Evolutionary conservation across 2,797 vertebrate genomes (phyloP).

Genomic region (Bradypodion ventrale): DNA sequence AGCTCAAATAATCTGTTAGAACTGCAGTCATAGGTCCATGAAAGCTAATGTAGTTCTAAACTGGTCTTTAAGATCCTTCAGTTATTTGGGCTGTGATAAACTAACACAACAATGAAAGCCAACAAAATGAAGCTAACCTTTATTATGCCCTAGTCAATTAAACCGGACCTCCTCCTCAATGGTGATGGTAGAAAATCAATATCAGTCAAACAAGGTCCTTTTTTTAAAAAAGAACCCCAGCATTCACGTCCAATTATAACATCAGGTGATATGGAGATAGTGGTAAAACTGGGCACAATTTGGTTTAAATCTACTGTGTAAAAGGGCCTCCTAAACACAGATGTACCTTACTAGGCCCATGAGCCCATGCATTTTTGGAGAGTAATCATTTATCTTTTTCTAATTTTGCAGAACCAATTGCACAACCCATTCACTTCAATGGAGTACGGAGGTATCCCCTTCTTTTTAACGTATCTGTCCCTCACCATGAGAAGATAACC

Average conservation of each 20-base stretch:
- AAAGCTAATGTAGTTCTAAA: neutral
- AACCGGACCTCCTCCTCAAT: too few relatives aligned
- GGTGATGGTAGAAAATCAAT: too few relatives aligned
- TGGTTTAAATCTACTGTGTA: neutral
- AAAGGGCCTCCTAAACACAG: neutral
- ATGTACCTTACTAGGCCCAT: neutral
- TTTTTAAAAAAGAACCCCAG: neutral
- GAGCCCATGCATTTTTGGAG: neutral
- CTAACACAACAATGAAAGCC: neutral
- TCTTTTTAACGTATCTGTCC: conserved; percentile 93
- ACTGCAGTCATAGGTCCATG: neutral
- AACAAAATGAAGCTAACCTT: neutral
- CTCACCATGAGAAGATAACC: conserved; percentile 89
- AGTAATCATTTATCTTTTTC: conserved; percentile 29
- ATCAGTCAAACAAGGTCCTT: neutral
- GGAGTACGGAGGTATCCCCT: conserved; percentile 88
- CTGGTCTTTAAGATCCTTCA: neutral
- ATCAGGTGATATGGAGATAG: neutral
- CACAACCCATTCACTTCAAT: conserved; percentile 74
- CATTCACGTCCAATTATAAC: neutral
- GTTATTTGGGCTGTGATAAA: neutral
- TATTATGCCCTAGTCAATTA: neutral
- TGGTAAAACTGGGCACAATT: neutral
- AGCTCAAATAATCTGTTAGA: too few relatives aligned
- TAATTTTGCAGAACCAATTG: conserved; percentile 80